Conservation (phyloP, 2,797 vertebrate genomes). For the Potorous gilbertii region DNA sequence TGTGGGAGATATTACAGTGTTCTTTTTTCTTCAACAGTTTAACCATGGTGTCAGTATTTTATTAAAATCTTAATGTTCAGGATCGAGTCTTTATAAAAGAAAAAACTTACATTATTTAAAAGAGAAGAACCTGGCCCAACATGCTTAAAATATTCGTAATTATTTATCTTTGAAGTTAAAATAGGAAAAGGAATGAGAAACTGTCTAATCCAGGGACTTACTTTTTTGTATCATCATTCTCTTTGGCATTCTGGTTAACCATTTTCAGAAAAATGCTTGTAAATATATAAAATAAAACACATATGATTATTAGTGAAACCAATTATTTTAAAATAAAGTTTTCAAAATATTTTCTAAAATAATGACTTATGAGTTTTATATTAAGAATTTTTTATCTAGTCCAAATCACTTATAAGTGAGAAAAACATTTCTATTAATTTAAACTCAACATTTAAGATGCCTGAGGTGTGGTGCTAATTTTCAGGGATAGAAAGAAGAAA, state of each 20-base stretch:
- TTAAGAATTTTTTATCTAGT: background rate
- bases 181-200: background rate
- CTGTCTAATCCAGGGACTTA: background rate
- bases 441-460: background rate
- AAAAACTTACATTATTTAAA: background rate
- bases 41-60: background rate
- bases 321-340: too few relatives aligned
- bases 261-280: too few relatives aligned
- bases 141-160: background rate
- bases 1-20: background rate
- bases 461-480: background rate
- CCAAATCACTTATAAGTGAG: background rate
- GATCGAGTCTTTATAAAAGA: background rate
- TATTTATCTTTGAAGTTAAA: conserved; percentile 1
- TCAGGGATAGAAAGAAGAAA: background rate
- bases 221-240: background rate
- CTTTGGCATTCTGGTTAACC: background rate
- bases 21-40: conserved; percentile 11
- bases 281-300: too few relatives aligned
- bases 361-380: background rate
- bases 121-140: background rate
- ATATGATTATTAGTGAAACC: too few relatives aligned
- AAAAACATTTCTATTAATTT: background rate
- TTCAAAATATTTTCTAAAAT: background rate
- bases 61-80: background rate